These are phyloP conservation scores for Parnassius apollo DNA, from an alignment of 2,888 invertebrate species.

Conservation along the genomic window DNA sequence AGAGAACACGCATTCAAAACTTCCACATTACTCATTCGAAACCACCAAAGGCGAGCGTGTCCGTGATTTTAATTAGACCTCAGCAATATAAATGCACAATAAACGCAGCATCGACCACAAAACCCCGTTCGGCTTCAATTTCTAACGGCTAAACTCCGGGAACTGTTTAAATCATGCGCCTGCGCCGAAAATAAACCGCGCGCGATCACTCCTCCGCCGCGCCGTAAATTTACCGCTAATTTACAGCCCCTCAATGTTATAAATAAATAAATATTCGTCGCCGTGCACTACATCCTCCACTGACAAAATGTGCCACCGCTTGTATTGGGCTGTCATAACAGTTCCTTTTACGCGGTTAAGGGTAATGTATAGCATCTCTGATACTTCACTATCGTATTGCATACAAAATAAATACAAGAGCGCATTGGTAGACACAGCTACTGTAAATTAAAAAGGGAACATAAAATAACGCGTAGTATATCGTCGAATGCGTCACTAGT, in stretches of 20 bases:
- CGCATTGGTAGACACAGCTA: conserved; percentile 3
- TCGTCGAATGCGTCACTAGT: not conserved
- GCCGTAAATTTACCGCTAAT: conserved; percentile 79
- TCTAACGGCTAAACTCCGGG: conserved; percentile 49
- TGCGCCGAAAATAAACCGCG: conserved; percentile 72
- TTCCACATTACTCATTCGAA: conserved; percentile 22
- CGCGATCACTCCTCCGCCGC: conserved; percentile 66
- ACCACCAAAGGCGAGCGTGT: conserved; percentile 29
- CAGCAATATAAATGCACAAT: conserved; percentile 40
- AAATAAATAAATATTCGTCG: conserved; percentile 78
- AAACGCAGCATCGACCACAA: conserved; percentile 47
- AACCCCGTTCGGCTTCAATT: conserved; percentile 56
- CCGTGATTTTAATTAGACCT: conserved; percentile 51
- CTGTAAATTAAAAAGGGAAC: not conserved
- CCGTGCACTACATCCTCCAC: conserved; percentile 56
- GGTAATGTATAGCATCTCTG: conserved; percentile 51
- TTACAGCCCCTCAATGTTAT: conserved; percentile 77
- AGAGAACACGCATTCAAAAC: conserved; percentile 15
- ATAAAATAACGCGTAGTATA: not conserved
- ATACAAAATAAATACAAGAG: not conserved
- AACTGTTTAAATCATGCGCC: conserved; percentile 73
- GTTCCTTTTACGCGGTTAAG: conserved; percentile 52
- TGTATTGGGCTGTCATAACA: conserved; percentile 74
- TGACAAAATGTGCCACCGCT: conserved; percentile 72
- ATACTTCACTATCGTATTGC: conserved; percentile 15